Evolutionary conservation across 2,888 invertebrate species (phyloP).

Genomic region (Pachycephus smyrnensis): DNA sequence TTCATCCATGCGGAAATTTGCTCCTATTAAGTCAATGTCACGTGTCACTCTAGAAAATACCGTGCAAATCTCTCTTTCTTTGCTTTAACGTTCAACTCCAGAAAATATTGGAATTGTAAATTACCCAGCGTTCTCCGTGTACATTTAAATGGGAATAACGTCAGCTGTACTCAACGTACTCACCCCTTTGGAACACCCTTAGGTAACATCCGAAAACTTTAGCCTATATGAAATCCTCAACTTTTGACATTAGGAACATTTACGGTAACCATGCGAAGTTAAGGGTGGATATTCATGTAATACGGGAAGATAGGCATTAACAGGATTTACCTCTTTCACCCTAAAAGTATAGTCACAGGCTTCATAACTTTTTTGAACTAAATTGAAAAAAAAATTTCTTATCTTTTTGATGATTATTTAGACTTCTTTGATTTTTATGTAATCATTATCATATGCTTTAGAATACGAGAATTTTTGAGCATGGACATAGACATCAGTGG

Average conservation of each 20-base stretch:
- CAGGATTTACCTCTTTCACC: not conserved
- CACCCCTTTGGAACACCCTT: not conserved
- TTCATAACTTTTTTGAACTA: not conserved
- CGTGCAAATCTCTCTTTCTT: not conserved
- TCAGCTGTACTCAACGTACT: not conserved
- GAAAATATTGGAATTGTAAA: not conserved
- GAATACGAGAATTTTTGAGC: conserved; percentile 75
- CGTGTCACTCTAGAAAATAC: not conserved
- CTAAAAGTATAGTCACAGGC: not conserved
- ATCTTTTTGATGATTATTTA: not conserved
- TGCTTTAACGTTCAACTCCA: not conserved
- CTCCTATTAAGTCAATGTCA: not conserved
- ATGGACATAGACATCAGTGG: conserved; percentile 85
- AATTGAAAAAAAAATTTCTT: not conserved
- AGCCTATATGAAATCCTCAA: not conserved
- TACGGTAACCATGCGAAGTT: too few species aligned
- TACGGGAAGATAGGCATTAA: too few species aligned
- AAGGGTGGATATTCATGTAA: too few species aligned
- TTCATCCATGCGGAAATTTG: not conserved
- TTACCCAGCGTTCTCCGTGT: not conserved
- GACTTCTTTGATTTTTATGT: not conserved
- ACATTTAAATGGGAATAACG: not conserved
- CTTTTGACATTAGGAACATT: not conserved
- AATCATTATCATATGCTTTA: conserved; percentile 45
- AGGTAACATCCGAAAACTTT: not conserved